A percentile compares a stretch with the other conserved stretches of the same genome.
phyloP scores from a whole-genome alignment of 2,888 invertebrate species.

The Dendrolimus houi region DNA sequence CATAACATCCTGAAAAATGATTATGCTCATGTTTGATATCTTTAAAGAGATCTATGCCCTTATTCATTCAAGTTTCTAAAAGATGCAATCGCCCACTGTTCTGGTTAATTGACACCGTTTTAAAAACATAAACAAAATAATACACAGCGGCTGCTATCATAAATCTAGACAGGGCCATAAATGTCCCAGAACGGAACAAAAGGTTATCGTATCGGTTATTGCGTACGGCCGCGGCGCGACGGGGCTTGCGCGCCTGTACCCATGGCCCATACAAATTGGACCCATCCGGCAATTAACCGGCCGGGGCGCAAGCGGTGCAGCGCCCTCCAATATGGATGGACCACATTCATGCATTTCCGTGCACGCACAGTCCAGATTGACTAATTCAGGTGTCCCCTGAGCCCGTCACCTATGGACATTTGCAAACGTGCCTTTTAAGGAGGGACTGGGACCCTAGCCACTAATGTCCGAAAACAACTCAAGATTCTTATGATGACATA shows the following conservation, averaged over 20 bases:
- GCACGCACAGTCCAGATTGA: too few species aligned
- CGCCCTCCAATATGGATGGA: too few species aligned
- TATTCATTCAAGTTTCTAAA: not conserved
- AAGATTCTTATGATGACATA: too few species aligned
- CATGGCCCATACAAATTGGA: slow-evolving; percentile 5
- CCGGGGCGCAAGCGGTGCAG: not conserved
- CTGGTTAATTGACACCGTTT: not conserved
- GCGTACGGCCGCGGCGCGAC: not conserved
- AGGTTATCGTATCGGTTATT: not conserved
- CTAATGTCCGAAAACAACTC: too few species aligned
- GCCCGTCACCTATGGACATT: too few species aligned
- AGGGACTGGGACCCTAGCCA: too few species aligned
- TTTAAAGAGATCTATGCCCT: not conserved
- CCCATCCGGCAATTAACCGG: slow-evolving; percentile 5
- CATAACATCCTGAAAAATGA: too few species aligned
- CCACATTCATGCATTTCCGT: too few species aligned
- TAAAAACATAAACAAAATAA: not conserved
- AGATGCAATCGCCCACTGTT: too few species aligned
- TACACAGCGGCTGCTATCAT: not conserved
- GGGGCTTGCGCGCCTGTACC: not conserved
- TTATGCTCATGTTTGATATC: too few species aligned
- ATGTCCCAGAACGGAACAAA: not conserved
- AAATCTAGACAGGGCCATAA: not conserved
- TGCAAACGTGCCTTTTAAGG: too few species aligned
- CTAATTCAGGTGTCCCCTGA: too few species aligned